Evolutionary conservation across 2,113 vertebrate genomes (phyloP), one percentile per base, ranked within the genome.

Genomic region (Ascaphus truei): DNA sequence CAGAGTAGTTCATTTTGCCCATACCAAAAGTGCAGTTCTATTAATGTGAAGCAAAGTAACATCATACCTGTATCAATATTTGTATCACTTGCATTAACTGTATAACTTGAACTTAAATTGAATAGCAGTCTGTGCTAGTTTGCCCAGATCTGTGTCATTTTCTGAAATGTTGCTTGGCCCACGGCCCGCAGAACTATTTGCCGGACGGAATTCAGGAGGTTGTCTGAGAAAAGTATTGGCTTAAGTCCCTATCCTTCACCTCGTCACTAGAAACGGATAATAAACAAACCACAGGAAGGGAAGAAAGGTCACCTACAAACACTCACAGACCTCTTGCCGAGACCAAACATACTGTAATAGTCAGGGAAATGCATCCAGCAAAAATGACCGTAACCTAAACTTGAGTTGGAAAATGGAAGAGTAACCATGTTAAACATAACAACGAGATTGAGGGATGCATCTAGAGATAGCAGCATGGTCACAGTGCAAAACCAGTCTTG

Each of bases 211-310:
- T 61, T 71, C 31, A 52, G 34, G 43, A 71, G 56, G 67, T 61
- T 61, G 67, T 71, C 56, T 71, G 67, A 71, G 57, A 61, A 60
- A 71, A 52, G 16, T 5, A 16, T 51, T 71, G 67, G 67, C 67
- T 18, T 16, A 2, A 34, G 34, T 39, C 57, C 67, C 67, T 71
- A 30, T 52, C 58, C 56, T 57, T 71, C 67, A 61, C 26, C 67
- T 52, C 43, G 45, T 71, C 67, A 71, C 57, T 71, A 61, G 67
- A 47, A 61, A 61, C 67, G 57, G 67, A 71, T 71, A 61, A 71
- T 71, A 71, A 71, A 71, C 67, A 71, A 71, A 60, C 56, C 67
- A 52, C 67, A 71, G 67, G 67, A 71, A 71, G 47, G 50, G 33
- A 61, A 50, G 67, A 52, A 71, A 59, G 67, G 43, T 71, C 67